A percentile compares a stretch with the other conserved stretches of the same genome.
Conservation (phyloP, 2,797 vertebrate genomes). For the Arnoldichthys spilopterus region DNA sequence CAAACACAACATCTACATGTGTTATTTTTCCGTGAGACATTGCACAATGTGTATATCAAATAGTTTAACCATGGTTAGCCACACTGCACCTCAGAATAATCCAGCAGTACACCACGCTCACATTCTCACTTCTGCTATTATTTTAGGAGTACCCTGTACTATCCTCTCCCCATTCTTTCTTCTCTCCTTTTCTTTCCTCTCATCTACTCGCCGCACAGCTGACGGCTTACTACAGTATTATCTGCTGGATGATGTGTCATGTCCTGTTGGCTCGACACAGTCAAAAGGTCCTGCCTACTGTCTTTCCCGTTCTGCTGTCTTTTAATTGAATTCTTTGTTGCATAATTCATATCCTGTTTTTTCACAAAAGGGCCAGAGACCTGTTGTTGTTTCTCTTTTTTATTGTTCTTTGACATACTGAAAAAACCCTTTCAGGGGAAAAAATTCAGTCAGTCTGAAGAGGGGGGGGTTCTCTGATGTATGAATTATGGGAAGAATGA, state of each 20-base stretch:
- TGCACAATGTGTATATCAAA: neutral
- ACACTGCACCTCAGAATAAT: neutral
- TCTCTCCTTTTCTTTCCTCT: neutral
- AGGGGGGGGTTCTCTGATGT: slow-evolving; percentile 48
- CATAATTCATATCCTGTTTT: slow-evolving; percentile 84
- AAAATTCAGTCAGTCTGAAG: slow-evolving; percentile 37
- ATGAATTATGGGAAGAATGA: slow-evolving; percentile 72
- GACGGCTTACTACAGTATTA: slow-evolving; percentile 47
- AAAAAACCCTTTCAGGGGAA: slow-evolving; percentile 68
- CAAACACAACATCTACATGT: too few relatives aligned
- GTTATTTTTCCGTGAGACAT: too few relatives aligned
- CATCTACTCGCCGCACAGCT: slow-evolving; percentile 16
- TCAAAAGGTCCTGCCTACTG: slow-evolving; percentile 65
- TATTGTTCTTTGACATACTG: slow-evolving; percentile 79
- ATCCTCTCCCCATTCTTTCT: neutral
- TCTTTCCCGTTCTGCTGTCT: slow-evolving; percentile 77
- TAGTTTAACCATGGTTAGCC: neutral
- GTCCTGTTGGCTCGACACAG: slow-evolving; percentile 67
- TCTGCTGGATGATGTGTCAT: slow-evolving; percentile 64
- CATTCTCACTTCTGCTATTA: neutral
- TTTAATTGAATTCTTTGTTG: slow-evolving; percentile 80
- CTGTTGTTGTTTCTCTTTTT: slow-evolving; percentile 73
- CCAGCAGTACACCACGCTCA: slow-evolving; percentile 11
- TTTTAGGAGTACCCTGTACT: neutral
- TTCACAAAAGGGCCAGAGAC: slow-evolving; percentile 69